Evolutionary conservation across 2,888 invertebrate genomes (phyloP), one percentile per base, ranked within the genome.

Genomic region (Ectemnius lituratus): DNA sequence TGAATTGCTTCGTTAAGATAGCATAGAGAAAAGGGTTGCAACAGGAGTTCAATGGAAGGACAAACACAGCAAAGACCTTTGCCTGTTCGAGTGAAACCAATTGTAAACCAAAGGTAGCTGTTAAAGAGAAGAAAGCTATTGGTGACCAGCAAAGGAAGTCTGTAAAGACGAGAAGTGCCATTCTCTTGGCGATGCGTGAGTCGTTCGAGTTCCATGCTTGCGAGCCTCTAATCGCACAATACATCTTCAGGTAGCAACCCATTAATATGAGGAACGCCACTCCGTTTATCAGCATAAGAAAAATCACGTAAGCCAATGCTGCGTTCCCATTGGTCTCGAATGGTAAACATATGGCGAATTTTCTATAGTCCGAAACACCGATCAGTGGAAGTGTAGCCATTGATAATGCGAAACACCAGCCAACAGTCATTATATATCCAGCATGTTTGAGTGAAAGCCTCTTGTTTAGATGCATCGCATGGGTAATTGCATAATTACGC

Each of bases 111-210:
- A 98, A 97, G 6, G 98, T 96, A 18, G 99, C 98, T 0, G 98
- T 97, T 49, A 99, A 92, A 5, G 98, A 96, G 90, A 98, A 97
- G 91, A 99, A 97, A 0, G 99, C 97, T 78, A 99, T 98, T 0
- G 99, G 99, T 2, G 98, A 97, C 99, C 99, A 99, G 92, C 99
- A 99, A 61, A 98, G 93, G 88, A 99, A 97, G 91, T 99, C 99
- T 0, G 99, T 99, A 91, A 98, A 98, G 2, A 99, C 98, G 70
- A 99, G 93, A 58, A 99, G 92, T 0, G 99, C 98, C 98, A 99
- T 99, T 56, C 98, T 93, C 91, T 98, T 98, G 58, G 99, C 98
- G 84, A 99, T 98, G 67, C 98, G 93, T 11, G 98, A 97, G 91
- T 99, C 98, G 91, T 98, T 98, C 2, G 97, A 97, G 91, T 98